Base-by-base conservation (phyloP, 1,140 invertebrate species). In the Drosophila ambigua region DNA sequence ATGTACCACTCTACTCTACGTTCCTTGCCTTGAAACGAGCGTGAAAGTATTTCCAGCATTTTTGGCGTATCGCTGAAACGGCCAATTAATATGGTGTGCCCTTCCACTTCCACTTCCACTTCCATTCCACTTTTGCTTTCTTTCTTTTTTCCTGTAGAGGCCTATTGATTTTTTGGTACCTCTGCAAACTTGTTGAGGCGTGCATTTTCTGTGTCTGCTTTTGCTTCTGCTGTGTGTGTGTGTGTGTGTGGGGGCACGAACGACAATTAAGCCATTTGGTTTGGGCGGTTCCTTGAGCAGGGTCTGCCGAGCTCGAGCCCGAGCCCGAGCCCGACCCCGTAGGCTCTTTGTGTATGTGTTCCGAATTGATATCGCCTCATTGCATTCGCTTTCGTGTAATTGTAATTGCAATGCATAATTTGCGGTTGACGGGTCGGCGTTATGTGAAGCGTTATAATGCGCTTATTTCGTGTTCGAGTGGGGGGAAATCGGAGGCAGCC, bases 321-420 rank as follows among this genome's bases (percentile, higher is more conserved):
- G n/a, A n/a, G n/a, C n/a, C 23, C 23, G 50, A 16, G 23, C 35
- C 20, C 1, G 1, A 20, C 31, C 39, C n/a, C 6, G 11, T 23
- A 24, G 23, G 6, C 39, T 11, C 16, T 26, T 20, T 45, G 2
- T 35, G 48, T 20, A 28, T 26, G 15, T 23, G 16, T 55, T 52
- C 63, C 65, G 51, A 78, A 87, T 85, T 87, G 77, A 87, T 85
- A 82, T 87, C 71, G 78, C 75, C 57, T 60, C 78, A 75, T 68
- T 87, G 78, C 73, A 60, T 71, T 35, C 64, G 51, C 60, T 26
- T 49, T 57, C 74, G 75, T 67, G 74, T 85, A 87, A 79, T 87
- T 87, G 82, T 85, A 85, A 82, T 87, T 87, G 82, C 71, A 72
- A 82, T 78, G 79, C 79, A 75, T 84, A 87, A 85, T 85, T 87